Evolutionary conservation across 1,140 invertebrate genomes (phyloP).

Genomic region (Hyphantria cunea): DNA sequence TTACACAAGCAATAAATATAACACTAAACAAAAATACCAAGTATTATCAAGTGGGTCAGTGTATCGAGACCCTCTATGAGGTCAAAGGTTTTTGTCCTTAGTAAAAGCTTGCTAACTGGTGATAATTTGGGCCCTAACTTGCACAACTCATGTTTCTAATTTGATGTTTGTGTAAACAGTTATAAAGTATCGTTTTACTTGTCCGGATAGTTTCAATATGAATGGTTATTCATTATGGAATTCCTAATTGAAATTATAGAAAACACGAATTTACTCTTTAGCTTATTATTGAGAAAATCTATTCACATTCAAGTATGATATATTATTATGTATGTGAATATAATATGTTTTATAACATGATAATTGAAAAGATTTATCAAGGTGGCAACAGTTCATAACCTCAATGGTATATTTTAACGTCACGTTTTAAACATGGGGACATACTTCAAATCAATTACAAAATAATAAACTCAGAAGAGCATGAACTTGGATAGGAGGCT

Average conservation of each 20-base stretch:
- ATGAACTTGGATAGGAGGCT: slow-evolving; percentile 3
- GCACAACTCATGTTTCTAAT: slow-evolving; percentile 53
- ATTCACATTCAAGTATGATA: neutral
- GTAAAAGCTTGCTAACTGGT: slow-evolving; percentile 44
- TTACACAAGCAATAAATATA: slow-evolving; percentile 7
- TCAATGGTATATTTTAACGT: slow-evolving; percentile 11
- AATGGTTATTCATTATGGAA: neutral
- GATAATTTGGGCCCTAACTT: slow-evolving; percentile 58
- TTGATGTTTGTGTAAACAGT: slow-evolving; percentile 50
- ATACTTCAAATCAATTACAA: slow-evolving; percentile 19
- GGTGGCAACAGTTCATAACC: neutral
- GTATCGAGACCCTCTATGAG: slow-evolving; percentile 45
- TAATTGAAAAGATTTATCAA: neutral
- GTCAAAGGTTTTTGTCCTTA: slow-evolving; percentile 52
- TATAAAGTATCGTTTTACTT: slow-evolving; percentile 34
- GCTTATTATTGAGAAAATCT: neutral
- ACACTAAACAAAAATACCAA: slow-evolving; percentile 11
- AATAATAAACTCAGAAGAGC: slow-evolving; percentile 8
- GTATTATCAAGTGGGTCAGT: slow-evolving; percentile 39
- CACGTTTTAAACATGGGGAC: neutral
- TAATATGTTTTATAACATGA: slow-evolving; percentile 29
- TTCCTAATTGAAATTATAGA: neutral
- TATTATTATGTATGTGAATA: slow-evolving; percentile 24
- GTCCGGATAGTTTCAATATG: slow-evolving; percentile 30
- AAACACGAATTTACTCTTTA: slow-evolving; percentile 12